Conservation (phyloP, 2,797 vertebrate genomes). For the Pseudomugil tenellus region DNA sequence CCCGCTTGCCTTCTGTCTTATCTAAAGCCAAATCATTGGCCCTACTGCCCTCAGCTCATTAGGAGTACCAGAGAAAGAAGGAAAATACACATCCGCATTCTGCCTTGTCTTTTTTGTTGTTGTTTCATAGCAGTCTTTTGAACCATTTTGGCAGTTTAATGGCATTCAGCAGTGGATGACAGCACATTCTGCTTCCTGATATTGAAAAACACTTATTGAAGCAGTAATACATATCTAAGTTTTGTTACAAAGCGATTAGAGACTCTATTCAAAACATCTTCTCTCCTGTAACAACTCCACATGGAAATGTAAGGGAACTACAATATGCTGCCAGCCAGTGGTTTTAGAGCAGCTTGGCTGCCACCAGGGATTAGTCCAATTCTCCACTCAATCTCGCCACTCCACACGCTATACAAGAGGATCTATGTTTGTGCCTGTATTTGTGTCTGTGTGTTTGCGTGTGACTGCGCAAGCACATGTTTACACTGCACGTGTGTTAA, state of each 20-base stretch:
- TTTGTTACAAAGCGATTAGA: slow-evolving; percentile 37
- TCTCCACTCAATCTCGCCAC: slow-evolving; percentile 71
- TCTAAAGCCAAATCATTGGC: slow-evolving; percentile 54
- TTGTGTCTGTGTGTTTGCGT: slow-evolving; percentile 15
- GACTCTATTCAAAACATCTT: slow-evolving; percentile 35
- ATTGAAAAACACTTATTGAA: slow-evolving; percentile 8
- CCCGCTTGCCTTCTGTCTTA: slow-evolving; percentile 69
- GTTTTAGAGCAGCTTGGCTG: slow-evolving; percentile 61
- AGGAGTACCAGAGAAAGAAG: slow-evolving; percentile 40
- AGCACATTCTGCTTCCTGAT: slow-evolving; percentile 8
- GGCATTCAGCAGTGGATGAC: slow-evolving; percentile 7
- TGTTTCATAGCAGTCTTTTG: slow-evolving; percentile 22
- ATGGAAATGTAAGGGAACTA: slow-evolving; percentile 50
- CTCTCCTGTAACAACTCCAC: slow-evolving; percentile 16
- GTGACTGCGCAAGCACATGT: slow-evolving; percentile 21
- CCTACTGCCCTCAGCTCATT: slow-evolving; percentile 67
- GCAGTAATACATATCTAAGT: slow-evolving; percentile 17
- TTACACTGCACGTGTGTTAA: slow-evolving; percentile 36
- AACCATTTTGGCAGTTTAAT: slow-evolving; percentile 25
- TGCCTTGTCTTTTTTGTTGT: slow-evolving; percentile 7
- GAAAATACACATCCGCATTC: slow-evolving; percentile 33
- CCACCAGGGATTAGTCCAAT: slow-evolving; percentile 71
- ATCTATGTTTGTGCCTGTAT: slow-evolving; percentile 27
- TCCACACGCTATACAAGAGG: slow-evolving; percentile 51
- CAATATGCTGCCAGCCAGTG: slow-evolving; percentile 54